These are phyloP conservation scores for Lithobius niger DNA, from an alignment of 1,140 invertebrate genomes.

Conservation along the genomic window DNA sequence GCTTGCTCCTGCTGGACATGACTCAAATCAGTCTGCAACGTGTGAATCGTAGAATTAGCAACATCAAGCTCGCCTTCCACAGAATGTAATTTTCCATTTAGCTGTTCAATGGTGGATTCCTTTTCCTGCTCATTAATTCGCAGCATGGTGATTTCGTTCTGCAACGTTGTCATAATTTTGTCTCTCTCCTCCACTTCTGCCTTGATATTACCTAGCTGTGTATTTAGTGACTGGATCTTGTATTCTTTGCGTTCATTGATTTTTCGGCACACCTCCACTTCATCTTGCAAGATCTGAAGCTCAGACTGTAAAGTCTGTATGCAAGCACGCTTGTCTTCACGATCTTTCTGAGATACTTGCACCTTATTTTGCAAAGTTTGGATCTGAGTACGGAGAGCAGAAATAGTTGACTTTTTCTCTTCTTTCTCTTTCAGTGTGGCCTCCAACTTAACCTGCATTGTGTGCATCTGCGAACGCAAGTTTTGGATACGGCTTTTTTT, in stretches of 20 bases:
- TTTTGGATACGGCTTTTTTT: conserved; percentile 2
- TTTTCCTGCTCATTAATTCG: neutral
- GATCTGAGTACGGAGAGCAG: neutral
- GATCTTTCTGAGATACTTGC: neutral
- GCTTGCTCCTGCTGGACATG: too few relatives aligned
- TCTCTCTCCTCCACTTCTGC: neutral
- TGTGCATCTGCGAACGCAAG: neutral
- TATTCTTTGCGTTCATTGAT: conserved; percentile 1
- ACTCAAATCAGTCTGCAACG: neutral
- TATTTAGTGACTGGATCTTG: neutral
- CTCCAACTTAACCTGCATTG: neutral
- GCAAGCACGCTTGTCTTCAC: conserved; percentile 3
- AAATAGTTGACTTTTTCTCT: conserved; percentile 3
- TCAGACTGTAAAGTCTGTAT: conserved; percentile 2
- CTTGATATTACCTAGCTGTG: neutral
- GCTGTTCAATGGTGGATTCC: neutral
- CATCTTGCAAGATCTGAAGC: conserved; percentile 1
- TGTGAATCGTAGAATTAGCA: neutral
- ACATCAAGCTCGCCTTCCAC: neutral
- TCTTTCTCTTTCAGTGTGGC: conserved; percentile 1
- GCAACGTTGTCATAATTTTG: neutral
- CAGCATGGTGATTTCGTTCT: neutral
- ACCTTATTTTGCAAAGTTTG: conserved; percentile 3
- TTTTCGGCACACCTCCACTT: conserved; percentile 1
- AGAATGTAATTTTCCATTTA: neutral